Evolutionary conservation across 2,888 invertebrate genomes (phyloP), one percentile per base, ranked within the genome.

Genomic region (Eucera pruinosa): DNA sequence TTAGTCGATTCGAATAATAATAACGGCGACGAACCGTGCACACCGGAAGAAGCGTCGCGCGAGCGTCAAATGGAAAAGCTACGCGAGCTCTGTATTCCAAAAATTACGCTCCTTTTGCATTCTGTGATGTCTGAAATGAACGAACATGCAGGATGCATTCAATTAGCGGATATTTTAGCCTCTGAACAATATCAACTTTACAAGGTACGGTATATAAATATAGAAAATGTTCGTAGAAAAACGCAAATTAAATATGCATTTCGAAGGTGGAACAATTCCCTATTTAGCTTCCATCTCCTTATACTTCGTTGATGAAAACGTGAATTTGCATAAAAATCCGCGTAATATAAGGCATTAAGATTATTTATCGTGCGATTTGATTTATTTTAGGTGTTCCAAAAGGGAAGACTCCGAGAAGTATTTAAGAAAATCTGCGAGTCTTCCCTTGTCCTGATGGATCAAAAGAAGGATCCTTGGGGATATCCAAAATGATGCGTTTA

Each of bases 381-480:
- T 2, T 30, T 71, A 6, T 36, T 67, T 52, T n/a, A 93, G 92
- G 91, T 92, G 6, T 97, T 96, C 86, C 94, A 95, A 0, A 96
- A 96, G 89, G 96, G 95, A 78, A 96, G 96, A 89, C 92, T 98
- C 55, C 94, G 95, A 68, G 96, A 97, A 90, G 92, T 98, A 36
- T 93, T 98, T 73, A 94, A 94, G 30, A 96, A 96, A 91, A 94
- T 97, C 45, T 95, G 96, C 57, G 97, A 97, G 89, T 96, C 97
- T 1, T 96, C 97, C 9, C 92, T 97, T 18, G 92, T 94, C 11
- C 92, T 97, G 72, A 93, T 98, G 86, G 96, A 97, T 89, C 94
- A 95, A 77, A 96, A 95, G 87, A 94, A 94, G 87, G 98, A 98
- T 94, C 96, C 97, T 61, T 97, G 97, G 94, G 97, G 97, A 52